phyloP scores from a whole-genome alignment of 1,140 invertebrate genomes.

The Penaeus japonicus region DNA sequence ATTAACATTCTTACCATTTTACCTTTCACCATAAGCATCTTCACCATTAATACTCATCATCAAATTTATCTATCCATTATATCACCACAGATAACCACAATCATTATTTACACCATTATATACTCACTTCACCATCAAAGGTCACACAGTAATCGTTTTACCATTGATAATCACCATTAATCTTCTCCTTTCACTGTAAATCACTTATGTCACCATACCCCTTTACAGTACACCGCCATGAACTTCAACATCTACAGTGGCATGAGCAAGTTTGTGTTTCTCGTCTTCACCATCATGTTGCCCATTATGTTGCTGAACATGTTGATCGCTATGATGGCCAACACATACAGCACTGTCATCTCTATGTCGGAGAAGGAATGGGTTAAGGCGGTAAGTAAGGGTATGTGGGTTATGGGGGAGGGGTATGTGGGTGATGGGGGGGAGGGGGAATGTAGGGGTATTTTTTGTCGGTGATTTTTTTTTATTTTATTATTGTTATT shows the following conservation, averaged over 20 bases:
- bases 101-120: too few species aligned
- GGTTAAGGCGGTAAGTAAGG: constrained; percentile 85
- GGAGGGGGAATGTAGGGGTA: background rate
- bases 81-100: too few species aligned
- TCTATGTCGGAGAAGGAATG: constrained; percentile 98
- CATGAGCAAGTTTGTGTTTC: constrained; percentile 92
- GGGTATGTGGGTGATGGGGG: background rate
- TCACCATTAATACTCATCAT: too few species aligned
- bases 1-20: too few species aligned
- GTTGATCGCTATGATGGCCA: constrained; percentile 99
- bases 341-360: constrained; percentile 97
- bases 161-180: too few species aligned
- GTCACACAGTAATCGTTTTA: too few species aligned
- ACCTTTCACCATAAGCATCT: too few species aligned
- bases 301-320: constrained; percentile 95
- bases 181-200: background rate
- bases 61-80: too few species aligned
- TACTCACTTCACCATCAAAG: too few species aligned
- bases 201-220: too few species aligned
- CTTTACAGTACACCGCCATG: constrained; percentile 88
- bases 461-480: too few species aligned
- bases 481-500: too few species aligned
- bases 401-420: background rate
- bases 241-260: constrained; percentile 87
- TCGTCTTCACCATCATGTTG: constrained; percentile 96